phyloP scores from a whole-genome alignment of 2,113 vertebrate genomes.

The Glaucidium brasilianum region DNA sequence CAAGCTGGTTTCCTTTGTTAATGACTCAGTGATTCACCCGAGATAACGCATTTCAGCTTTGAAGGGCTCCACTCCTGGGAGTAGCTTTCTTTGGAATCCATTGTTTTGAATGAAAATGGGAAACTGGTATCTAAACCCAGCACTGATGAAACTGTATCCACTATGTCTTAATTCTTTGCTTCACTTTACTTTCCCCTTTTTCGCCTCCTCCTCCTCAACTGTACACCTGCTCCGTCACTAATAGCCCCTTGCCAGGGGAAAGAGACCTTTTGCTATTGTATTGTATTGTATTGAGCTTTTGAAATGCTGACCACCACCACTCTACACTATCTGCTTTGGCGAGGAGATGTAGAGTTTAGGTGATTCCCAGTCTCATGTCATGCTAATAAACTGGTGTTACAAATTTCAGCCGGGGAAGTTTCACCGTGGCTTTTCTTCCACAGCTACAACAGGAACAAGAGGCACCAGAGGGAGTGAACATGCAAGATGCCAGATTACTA shows the following conservation, averaged over 20 bases:
- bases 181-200: not conserved
- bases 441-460: not conserved
- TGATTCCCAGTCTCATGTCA: no score
- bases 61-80: not conserved
- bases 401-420: not conserved
- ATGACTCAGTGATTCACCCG: constrained; percentile 21
- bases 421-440: not conserved
- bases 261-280: not conserved
- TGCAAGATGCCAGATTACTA: not conserved
- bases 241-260: not conserved
- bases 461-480: not conserved
- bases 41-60: not conserved
- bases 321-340: not conserved
- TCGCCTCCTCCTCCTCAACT: not conserved
- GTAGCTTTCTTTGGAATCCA: constrained; percentile 19
- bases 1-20: constrained; percentile 33
- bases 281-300: no score
- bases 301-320: not conserved
- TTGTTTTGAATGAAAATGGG: constrained; percentile 7
- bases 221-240: not conserved
- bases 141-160: not conserved
- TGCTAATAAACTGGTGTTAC: not conserved
- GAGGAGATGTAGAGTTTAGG: not conserved
- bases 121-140: not conserved
- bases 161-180: not conserved